phyloP scores from a whole-genome alignment of 2,797 vertebrate genomes.

The Thunnus albacares region DNA sequence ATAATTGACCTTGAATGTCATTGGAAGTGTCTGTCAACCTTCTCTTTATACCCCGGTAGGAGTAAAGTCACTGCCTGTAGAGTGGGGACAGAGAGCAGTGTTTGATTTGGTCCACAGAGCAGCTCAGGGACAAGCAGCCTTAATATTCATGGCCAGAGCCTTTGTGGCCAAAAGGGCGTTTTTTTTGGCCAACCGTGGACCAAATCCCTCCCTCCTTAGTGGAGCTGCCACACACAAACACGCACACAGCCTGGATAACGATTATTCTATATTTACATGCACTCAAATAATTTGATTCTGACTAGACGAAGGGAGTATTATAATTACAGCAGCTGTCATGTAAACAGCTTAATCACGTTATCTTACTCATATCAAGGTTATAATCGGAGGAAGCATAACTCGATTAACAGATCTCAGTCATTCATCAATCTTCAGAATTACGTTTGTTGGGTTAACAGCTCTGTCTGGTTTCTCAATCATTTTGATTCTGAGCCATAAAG shows the following conservation, averaged over 20 bases:
- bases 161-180: conserved; percentile 55
- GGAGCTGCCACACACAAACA: neutral
- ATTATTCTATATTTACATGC: conserved; percentile 26
- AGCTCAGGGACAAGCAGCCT: conserved; percentile 56
- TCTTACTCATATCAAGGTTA: conserved; percentile 37
- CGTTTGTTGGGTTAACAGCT: conserved; percentile 13
- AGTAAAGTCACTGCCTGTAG: conserved; percentile 15
- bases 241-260: conserved; percentile 14
- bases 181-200: conserved; percentile 27
- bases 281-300: conserved; percentile 5
- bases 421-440: conserved; percentile 33
- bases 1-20: conserved; percentile 31
- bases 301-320: conserved; percentile 13
- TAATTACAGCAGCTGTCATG: conserved; percentile 43
- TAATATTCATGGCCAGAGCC: conserved; percentile 69
- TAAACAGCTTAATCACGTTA: conserved; percentile 54
- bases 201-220: conserved; percentile 13
- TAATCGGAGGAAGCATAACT: conserved; percentile 18
- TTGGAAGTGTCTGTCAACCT: conserved; percentile 14
- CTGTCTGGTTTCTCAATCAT: neutral
- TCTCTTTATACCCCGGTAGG: neutral
- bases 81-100: conserved; percentile 49
- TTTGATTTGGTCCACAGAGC: conserved; percentile 68
- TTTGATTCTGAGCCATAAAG: neutral
- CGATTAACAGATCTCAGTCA: conserved; percentile 21